A percentile compares a stretch with the other conserved stretches of the same genome.
These are phyloP conservation scores for Akabosia matsudoensis DNA, from an alignment of 1,140 invertebrate species.

Conservation along the genomic window DNA sequence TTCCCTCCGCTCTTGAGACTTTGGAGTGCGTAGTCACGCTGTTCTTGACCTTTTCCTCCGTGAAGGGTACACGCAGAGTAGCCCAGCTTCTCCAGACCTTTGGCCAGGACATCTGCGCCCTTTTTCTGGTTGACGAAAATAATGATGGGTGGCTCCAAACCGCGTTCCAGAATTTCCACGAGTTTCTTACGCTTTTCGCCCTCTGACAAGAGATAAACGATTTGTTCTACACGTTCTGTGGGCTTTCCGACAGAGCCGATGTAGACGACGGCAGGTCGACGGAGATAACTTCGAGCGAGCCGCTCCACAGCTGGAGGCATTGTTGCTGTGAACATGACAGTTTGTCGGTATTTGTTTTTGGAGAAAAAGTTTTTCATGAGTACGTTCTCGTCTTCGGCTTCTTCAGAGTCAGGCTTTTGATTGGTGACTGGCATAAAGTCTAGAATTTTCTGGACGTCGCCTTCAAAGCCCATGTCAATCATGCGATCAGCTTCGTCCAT, in stretches of 20 bases:
- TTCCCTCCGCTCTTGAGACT: conserved; percentile 91
- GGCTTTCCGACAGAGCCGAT: conserved; percentile 98
- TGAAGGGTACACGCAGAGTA: conserved; percentile 96
- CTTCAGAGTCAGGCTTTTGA: conserved; percentile 96
- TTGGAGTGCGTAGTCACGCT: conserved; percentile 95
- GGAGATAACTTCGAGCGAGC: conserved; percentile 87
- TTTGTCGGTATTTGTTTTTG: conserved; percentile 97
- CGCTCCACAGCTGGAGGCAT: conserved; percentile 98
- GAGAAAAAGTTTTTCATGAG: conserved; percentile 92
- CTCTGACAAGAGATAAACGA: conserved; percentile 92
- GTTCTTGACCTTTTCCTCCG: conserved; percentile 99
- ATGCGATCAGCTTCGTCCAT: conserved; percentile 94
- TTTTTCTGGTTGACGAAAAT: conserved; percentile 99
- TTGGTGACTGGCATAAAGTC: conserved; percentile 99
- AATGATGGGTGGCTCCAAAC: conserved; percentile 94
- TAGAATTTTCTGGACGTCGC: conserved; percentile 94
- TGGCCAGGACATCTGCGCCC: conserved; percentile 95
- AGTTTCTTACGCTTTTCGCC: conserved; percentile 88
- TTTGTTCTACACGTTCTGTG: conserved; percentile 95
- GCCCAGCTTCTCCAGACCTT: conserved; percentile 94
- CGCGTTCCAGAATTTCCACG: conserved; percentile 77
- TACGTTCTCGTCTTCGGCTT: conserved; percentile 91
- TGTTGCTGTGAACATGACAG: conserved; percentile 99
- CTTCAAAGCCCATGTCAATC: conserved; percentile 81
- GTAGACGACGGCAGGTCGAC: conserved; percentile 95